Conservation (phyloP, 2,797 vertebrate species). For the Cossypha caffra region DNA sequence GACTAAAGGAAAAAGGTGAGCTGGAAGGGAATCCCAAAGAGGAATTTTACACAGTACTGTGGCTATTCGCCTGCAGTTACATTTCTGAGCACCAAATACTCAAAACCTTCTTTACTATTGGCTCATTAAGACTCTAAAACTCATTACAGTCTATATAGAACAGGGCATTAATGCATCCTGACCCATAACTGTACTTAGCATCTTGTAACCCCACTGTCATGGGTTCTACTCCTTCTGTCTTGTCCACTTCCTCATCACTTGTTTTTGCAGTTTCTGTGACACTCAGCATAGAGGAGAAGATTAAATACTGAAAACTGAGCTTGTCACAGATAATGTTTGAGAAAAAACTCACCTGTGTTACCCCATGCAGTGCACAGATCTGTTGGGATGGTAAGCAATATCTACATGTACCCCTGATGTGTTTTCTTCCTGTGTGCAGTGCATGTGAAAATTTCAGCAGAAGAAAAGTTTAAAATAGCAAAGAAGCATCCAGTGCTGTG, state of each 20-base stretch:
- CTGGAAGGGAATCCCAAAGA: not conserved
- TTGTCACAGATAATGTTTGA: not conserved
- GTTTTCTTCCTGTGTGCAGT: not conserved
- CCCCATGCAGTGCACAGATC: not conserved
- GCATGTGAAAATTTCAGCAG: not conserved
- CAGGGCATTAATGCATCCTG: not conserved
- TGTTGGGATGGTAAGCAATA: not conserved
- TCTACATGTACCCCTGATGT: not conserved
- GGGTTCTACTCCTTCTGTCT: not conserved
- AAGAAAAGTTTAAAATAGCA: not conserved
- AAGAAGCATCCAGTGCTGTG: not conserved
- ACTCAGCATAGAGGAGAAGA: not conserved
- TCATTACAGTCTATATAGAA: not conserved
- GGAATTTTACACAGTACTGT: not conserved
- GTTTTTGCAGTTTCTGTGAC: not conserved
- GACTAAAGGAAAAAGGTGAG: not conserved
- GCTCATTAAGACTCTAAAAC: not conserved
- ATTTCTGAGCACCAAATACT: not conserved
- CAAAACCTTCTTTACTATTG: not conserved
- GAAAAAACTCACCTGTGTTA: not conserved
- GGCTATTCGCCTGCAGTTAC: not conserved
- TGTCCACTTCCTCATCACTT: accelerated
- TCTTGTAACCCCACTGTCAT: not conserved
- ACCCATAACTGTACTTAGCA: not conserved
- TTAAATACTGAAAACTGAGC: not conserved